Evolutionary conservation across 2,113 vertebrate genomes (phyloP).

Genomic region (Morone chrysops): DNA sequence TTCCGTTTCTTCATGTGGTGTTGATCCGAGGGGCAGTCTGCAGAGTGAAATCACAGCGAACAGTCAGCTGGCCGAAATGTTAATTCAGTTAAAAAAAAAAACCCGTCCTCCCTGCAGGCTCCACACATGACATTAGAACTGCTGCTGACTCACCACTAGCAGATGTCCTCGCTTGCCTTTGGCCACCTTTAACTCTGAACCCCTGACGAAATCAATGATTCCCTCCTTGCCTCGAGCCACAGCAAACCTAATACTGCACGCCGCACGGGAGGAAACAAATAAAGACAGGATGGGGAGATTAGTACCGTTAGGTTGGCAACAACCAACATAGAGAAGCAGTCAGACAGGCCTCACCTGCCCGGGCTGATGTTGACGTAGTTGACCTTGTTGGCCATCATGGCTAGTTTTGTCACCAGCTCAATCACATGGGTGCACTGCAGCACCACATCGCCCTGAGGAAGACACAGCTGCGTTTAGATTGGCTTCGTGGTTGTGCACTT

Average conservation of each 20-base stretch:
- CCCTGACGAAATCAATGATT: slow-evolving; percentile 92
- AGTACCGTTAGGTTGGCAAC: neutral
- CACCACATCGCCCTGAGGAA: slow-evolving; percentile 90
- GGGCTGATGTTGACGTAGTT: slow-evolving; percentile 92
- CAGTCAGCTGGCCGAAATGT: slow-evolving; percentile 39
- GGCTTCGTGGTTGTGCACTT: too few relatives aligned
- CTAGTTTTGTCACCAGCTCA: slow-evolving; percentile 92
- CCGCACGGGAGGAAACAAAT: neutral
- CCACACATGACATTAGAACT: slow-evolving; percentile 38
- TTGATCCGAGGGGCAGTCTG: slow-evolving; percentile 92
- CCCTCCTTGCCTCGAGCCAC: slow-evolving; percentile 92
- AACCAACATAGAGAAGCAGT: neutral
- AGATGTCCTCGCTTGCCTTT: slow-evolving; percentile 97
- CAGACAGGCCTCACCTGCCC: slow-evolving; percentile 88
- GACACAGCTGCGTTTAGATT: slow-evolving; percentile 41
- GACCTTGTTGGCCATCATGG: slow-evolving; percentile 88
- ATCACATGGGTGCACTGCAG: slow-evolving; percentile 94
- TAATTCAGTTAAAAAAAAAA: slow-evolving; percentile 6
- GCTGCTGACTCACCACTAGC: slow-evolving; percentile 91
- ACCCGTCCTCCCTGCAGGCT: slow-evolving; percentile 6
- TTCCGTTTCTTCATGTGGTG: slow-evolving; percentile 77
- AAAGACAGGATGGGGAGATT: neutral
- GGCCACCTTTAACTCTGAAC: slow-evolving; percentile 91
- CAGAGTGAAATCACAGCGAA: slow-evolving; percentile 44
- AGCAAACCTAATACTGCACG: slow-evolving; percentile 90